Percentiles rank a stretch among this genome's conserved stretches.
Evolutionary conservation across 2,888 invertebrate genomes (phyloP).

Genomic region (Tromatobia lineatoria): DNA sequence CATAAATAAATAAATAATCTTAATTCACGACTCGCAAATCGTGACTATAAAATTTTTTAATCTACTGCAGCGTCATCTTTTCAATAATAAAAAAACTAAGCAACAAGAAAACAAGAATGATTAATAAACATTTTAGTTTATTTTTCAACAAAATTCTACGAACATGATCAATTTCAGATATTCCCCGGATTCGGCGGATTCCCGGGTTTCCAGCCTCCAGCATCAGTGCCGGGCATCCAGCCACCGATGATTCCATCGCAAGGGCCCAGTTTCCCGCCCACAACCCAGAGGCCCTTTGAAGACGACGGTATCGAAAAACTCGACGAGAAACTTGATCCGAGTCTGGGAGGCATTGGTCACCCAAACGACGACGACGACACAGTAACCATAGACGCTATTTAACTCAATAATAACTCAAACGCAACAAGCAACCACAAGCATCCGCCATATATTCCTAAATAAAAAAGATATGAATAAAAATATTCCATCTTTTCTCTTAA

Average conservation of each 20-base stretch:
- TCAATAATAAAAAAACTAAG: no score
- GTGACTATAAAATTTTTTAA: no score
- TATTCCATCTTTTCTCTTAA: background rate
- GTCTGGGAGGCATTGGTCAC: slow-evolving; percentile 58
- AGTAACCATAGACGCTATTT: slow-evolving; percentile 74
- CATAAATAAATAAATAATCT: no score
- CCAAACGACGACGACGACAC: slow-evolving; percentile 71
- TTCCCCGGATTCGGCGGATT: slow-evolving; percentile 54
- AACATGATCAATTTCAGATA: slow-evolving; percentile 32
- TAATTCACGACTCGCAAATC: no score
- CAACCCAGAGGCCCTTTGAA: slow-evolving; percentile 58
- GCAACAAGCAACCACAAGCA: background rate
- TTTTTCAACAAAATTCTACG: background rate
- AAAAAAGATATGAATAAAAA: slow-evolving; percentile 6
- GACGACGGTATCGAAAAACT: slow-evolving; percentile 77
- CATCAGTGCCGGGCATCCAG: slow-evolving; percentile 45
- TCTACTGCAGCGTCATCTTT: no score
- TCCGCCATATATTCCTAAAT: background rate
- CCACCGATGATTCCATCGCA: slow-evolving; percentile 61
- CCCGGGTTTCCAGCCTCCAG: slow-evolving; percentile 48
- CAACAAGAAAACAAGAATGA: no score
- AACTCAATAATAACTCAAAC: slow-evolving; percentile 18
- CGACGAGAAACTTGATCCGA: slow-evolving; percentile 75
- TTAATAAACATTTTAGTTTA: background rate
- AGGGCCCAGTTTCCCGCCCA: slow-evolving; percentile 42